Percentiles rank a stretch among this genome's conserved stretches.
These are phyloP conservation scores for Anomalospiza imberbis DNA, from an alignment of 2,797 vertebrate species.

Conservation along the genomic window DNA sequence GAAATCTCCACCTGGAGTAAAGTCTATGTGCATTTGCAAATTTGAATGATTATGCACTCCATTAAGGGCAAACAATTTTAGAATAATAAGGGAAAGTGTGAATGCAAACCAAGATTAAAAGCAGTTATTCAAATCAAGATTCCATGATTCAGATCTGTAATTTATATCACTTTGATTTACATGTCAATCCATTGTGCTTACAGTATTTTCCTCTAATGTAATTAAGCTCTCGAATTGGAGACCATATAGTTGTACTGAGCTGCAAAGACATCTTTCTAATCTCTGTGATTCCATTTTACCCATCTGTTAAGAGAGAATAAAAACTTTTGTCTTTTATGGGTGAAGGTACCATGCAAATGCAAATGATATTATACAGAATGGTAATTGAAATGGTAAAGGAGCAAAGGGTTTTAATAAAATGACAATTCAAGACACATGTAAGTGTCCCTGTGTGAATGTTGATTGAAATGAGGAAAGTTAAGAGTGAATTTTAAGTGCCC, in stretches of 20 bases:
- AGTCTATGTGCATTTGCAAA: not conserved
- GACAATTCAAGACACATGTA: slow-evolving; percentile 26
- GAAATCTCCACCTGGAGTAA: not conserved
- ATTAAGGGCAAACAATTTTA: slow-evolving; percentile 2
- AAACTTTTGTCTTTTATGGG: slow-evolving; percentile 25
- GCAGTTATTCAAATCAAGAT: slow-evolving; percentile 1
- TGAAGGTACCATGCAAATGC: slow-evolving; percentile 38
- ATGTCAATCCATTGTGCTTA: not conserved
- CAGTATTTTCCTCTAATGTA: slow-evolving; percentile 2
- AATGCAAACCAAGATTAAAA: slow-evolving; percentile 16
- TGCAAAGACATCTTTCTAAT: not conserved
- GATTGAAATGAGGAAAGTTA: slow-evolving; percentile 30
- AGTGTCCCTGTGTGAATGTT: not conserved
- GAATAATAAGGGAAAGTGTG: not conserved
- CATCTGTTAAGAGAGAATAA: slow-evolving; percentile 14
- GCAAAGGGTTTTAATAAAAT: slow-evolving; percentile 42
- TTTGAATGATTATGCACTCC: not conserved
- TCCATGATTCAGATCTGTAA: not conserved
- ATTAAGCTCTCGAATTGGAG: not conserved
- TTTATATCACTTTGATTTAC: slow-evolving; percentile 39
- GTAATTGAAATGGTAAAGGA: slow-evolving; percentile 41
- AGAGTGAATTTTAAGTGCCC: slow-evolving; percentile 39
- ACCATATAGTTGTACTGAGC: not conserved
- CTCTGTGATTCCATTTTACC: slow-evolving; percentile 14
- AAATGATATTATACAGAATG: slow-evolving; percentile 37